A percentile compares a stretch with the other conserved stretches of the same genome.
Conservation (phyloP, 1,140 invertebrate species). For the Helicoverpa zea region DNA sequence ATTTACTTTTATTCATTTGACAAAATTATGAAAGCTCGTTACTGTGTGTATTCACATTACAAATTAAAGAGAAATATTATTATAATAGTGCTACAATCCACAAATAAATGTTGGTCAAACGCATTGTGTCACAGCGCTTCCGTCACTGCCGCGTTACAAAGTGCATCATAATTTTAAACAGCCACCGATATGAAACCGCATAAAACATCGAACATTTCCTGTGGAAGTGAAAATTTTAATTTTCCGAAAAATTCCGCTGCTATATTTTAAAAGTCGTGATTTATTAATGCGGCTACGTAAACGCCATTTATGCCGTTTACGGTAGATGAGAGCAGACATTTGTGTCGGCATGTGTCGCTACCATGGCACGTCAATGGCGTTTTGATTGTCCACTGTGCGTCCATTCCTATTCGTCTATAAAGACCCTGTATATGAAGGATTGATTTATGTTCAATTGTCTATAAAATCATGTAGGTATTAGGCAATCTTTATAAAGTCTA, state of each 20-base stretch:
- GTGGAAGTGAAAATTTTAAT: constrained; percentile 75
- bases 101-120: constrained; percentile 45
- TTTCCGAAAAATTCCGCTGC: constrained; percentile 72
- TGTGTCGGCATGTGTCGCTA: constrained; percentile 61
- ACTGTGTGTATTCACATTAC: constrained; percentile 2
- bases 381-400: constrained; percentile 62
- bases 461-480: no score
- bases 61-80: constrained; percentile 20
- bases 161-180: constrained; percentile 70
- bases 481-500: background rate
- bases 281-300: constrained; percentile 74
- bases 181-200: constrained; percentile 70
- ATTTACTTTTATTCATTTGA: background rate
- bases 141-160: constrained; percentile 56
- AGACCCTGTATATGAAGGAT: background rate
- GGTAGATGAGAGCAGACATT: constrained; percentile 62
- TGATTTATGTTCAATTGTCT: constrained; percentile 6
- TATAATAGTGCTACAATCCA: constrained; percentile 16
- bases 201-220: constrained; percentile 77
- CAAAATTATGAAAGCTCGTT: background rate
- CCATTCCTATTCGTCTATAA: constrained; percentile 53
- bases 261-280: constrained; percentile 80
- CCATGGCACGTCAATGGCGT: constrained; percentile 61
- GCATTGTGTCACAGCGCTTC: constrained; percentile 43
- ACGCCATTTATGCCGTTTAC: constrained; percentile 65